Conservation (phyloP, 2,797 vertebrate species). For the Gymnodraco acuticeps region DNA sequence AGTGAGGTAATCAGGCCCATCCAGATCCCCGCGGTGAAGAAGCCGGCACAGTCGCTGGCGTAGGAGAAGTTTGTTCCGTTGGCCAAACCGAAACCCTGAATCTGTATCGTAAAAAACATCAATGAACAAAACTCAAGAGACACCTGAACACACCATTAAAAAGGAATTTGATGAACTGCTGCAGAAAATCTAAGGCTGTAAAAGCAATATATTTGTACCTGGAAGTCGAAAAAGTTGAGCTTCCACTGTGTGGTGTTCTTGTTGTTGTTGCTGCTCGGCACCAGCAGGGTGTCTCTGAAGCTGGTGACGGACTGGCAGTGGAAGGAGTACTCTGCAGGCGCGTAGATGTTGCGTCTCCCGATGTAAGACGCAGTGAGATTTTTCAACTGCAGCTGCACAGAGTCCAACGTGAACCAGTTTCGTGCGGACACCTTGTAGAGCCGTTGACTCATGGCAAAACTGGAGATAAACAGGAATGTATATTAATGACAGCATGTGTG, state of each 20-base stretch:
- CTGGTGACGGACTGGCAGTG: slow-evolving; percentile 86
- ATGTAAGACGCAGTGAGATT: slow-evolving; percentile 63
- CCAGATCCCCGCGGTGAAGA: slow-evolving; percentile 93
- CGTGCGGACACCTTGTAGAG: slow-evolving; percentile 87
- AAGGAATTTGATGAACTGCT: neutral
- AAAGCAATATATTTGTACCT: slow-evolving; percentile 80
- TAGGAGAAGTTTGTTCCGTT: slow-evolving; percentile 87
- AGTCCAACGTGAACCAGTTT: slow-evolving; percentile 86
- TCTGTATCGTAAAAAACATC: slow-evolving; percentile 73
- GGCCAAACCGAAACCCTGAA: slow-evolving; percentile 87
- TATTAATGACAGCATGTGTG: neutral
- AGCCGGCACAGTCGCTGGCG: slow-evolving; percentile 92
- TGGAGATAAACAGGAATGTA: slow-evolving; percentile 40
- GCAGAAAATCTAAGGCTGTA: neutral
- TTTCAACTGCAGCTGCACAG: slow-evolving; percentile 75
- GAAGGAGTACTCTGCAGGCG: slow-evolving; percentile 90
- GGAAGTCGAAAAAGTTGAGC: slow-evolving; percentile 87
- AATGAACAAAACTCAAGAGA: slow-evolving; percentile 2
- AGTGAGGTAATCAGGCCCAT: slow-evolving; percentile 91
- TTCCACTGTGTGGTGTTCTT: slow-evolving; percentile 70
- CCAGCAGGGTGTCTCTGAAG: slow-evolving; percentile 70
- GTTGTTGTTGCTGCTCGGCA: slow-evolving; percentile 27
- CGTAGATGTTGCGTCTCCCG: slow-evolving; percentile 78
- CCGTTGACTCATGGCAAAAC: slow-evolving; percentile 83
- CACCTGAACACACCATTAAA: neutral